Evolutionary conservation across 2,113 vertebrate genomes (phyloP).

Genomic region (Camelus bactrianus): DNA sequence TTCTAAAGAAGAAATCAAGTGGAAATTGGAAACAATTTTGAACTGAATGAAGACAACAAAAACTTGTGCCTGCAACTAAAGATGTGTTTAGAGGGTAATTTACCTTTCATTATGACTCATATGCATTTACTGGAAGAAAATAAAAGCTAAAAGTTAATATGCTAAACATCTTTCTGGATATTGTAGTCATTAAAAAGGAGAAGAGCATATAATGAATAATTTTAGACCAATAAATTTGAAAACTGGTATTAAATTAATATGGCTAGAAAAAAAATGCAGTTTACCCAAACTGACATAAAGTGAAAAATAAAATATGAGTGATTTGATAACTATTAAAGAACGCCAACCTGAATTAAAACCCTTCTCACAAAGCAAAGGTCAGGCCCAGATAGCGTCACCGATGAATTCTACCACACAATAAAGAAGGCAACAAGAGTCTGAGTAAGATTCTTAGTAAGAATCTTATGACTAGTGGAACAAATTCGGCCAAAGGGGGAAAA

Average conservation of each 20-base stretch:
- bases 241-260: background rate
- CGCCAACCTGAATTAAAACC: background rate
- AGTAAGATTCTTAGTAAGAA: background rate
- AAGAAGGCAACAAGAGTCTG: background rate
- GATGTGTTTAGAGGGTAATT: background rate
- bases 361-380: background rate
- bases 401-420: background rate
- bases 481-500: background rate
- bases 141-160: background rate
- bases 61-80: background rate
- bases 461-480: background rate
- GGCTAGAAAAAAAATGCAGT: slow-evolving; percentile 3
- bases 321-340: background rate
- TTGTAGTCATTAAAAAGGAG: background rate
- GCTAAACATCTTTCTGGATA: background rate
- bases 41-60: background rate
- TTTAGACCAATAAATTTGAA: background rate
- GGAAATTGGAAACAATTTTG: background rate
- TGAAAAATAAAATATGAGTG: background rate
- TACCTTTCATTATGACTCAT: slow-evolving; percentile 16
- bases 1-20: background rate
- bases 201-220: background rate
- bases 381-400: background rate
- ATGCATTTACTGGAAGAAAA: background rate
- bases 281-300: background rate